These are phyloP conservation scores for Fringilla coelebs DNA, from an alignment of 2,797 vertebrate genomes.

Conservation along the genomic window DNA sequence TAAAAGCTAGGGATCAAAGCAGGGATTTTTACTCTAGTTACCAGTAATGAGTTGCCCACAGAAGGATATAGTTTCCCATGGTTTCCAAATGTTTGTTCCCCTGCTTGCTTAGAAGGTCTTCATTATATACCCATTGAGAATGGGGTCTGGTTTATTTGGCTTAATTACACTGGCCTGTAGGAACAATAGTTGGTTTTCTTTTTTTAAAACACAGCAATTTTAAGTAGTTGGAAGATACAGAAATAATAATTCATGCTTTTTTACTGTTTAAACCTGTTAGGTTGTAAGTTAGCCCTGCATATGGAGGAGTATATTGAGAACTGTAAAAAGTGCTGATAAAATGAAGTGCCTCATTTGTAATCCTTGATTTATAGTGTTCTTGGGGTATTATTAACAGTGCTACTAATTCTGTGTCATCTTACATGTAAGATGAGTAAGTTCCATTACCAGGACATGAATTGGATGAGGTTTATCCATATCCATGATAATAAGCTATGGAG, in stretches of 20 bases:
- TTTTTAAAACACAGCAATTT: background rate
- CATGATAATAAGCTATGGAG: background rate
- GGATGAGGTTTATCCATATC: background rate
- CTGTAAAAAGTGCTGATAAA: background rate
- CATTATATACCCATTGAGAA: background rate
- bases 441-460: background rate
- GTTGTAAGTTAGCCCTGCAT: accelerated
- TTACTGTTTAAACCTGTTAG: background rate
- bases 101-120: background rate
- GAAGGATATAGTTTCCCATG: background rate
- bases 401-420: background rate
- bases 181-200: background rate
- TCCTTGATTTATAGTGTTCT: background rate
- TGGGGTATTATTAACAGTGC: background rate
- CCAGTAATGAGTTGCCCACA: background rate
- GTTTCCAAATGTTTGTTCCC: background rate
- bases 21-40: background rate
- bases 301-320: background rate
- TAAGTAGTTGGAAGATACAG: background rate
- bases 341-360: background rate
- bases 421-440: background rate
- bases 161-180: background rate
- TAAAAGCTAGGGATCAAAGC: background rate
- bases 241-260: background rate
- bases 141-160: background rate